Conservation (phyloP, 2,113 vertebrate genomes). For the Formicarius rufipectus region DNA sequence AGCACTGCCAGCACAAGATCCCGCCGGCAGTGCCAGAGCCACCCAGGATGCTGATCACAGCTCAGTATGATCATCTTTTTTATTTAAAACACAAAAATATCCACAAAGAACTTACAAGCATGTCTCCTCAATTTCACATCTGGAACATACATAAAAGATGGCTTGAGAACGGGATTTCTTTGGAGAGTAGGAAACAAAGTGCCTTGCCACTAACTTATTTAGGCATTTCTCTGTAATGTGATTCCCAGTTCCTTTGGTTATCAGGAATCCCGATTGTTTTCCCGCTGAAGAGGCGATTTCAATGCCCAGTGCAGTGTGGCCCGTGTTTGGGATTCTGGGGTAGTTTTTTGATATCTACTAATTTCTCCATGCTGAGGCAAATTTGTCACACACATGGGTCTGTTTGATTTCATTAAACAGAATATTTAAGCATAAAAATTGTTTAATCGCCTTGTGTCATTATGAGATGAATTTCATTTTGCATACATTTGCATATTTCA, state of each 20-base stretch:
- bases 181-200: conserved; percentile 40
- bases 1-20: rapidly evolving
- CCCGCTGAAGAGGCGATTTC: conserved; percentile 48
- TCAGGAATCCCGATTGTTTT: conserved; percentile 42
- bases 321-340: conserved; percentile 46
- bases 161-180: background rate
- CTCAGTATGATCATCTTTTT: background rate
- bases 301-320: conserved; percentile 35
- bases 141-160: conserved; percentile 55
- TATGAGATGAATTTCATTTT: conserved; percentile 98
- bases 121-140: background rate
- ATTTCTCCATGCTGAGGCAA: conserved; percentile 87
- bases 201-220: conserved; percentile 58
- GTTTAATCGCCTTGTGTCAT: conserved; percentile 99
- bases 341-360: conserved; percentile 81
- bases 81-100: background rate
- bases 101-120: background rate
- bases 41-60: background rate
- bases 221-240: conserved; percentile 49
- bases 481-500: conserved; percentile 98
- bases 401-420: conserved; percentile 99
- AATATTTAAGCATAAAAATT: conserved; percentile 99
- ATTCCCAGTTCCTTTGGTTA: conserved; percentile 69
- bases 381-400: conserved; percentile 90
- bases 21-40: background rate